Percentiles rank a stretch among this genome's conserved stretches.
Evolutionary conservation across 1,140 invertebrate genomes (phyloP).

Genomic region (Calliopsis andreniformis): DNA sequence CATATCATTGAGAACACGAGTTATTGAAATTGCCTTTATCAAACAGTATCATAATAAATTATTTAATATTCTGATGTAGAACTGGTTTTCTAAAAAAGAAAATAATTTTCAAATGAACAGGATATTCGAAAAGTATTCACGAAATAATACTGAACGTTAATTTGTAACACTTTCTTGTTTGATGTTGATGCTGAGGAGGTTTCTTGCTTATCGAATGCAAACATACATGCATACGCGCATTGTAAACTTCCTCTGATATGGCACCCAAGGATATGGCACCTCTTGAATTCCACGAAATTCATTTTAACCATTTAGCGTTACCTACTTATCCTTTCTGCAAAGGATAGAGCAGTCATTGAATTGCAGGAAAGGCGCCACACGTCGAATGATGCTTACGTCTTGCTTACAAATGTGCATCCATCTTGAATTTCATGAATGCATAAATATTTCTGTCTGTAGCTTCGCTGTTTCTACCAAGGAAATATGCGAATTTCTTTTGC

Average conservation of each 20-base stretch:
- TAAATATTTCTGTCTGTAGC: constrained; percentile 41
- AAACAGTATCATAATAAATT: no score
- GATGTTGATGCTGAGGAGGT: constrained; percentile 3
- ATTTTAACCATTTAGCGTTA: constrained; percentile 12
- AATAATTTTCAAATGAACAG: no score
- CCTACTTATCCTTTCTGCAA: constrained; percentile 37
- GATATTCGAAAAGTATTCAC: no score
- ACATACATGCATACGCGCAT: constrained; percentile 41
- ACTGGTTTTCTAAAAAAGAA: no score
- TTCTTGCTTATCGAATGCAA: constrained; percentile 25
- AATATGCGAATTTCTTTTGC: constrained; percentile 2
- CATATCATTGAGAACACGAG: no score
- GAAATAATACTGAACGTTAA: no score
- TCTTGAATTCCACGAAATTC: constrained; percentile 40
- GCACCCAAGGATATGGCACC: constrained; percentile 12
- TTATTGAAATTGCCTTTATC: no score
- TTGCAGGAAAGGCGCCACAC: constrained; percentile 22
- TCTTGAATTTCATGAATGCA: constrained; percentile 49
- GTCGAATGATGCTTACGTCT: constrained; percentile 44
- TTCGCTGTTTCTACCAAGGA: not conserved
- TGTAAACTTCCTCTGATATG: constrained; percentile 6
- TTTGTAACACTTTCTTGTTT: constrained; percentile 5
- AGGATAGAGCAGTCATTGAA: constrained; percentile 42
- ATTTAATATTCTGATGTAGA: no score
- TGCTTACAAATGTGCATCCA: constrained; percentile 45